These are phyloP conservation scores for Melanotaenia parkinsoni DNA, from an alignment of 2,797 vertebrate species.

Conservation along the genomic window DNA sequence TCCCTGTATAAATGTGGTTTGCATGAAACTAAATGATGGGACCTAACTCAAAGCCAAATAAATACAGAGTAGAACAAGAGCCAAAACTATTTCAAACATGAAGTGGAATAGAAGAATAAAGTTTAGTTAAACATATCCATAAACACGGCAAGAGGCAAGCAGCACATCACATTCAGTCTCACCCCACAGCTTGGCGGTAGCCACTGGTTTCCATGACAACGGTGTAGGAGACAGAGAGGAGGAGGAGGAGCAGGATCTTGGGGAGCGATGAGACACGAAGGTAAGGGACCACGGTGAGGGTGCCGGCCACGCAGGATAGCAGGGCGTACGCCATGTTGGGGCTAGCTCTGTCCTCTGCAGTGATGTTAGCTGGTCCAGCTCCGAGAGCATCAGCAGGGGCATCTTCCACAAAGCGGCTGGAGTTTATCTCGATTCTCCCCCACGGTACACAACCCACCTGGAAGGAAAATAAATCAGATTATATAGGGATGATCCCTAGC, in stretches of 20 bases:
- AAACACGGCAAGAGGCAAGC: neutral
- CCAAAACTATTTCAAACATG: too few relatives aligned
- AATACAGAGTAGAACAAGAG: neutral
- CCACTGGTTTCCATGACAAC: constrained; percentile 94
- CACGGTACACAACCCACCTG: constrained; percentile 92
- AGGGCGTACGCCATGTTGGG: constrained; percentile 90
- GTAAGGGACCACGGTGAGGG: constrained; percentile 92
- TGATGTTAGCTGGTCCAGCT: constrained; percentile 75
- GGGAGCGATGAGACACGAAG: constrained; percentile 94
- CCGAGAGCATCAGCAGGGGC: constrained; percentile 76
- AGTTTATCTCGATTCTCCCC: constrained; percentile 79
- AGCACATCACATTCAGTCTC: constrained; percentile 52
- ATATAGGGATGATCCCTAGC: neutral
- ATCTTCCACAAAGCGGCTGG: constrained; percentile 83
- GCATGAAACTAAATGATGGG: too few relatives aligned
- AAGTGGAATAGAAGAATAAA: neutral
- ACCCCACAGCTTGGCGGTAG: constrained; percentile 91
- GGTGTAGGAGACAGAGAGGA: constrained; percentile 92
- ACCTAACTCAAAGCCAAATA: too few relatives aligned
- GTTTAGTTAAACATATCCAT: neutral
- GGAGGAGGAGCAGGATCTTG: constrained; percentile 92
- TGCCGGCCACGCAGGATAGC: constrained; percentile 92
- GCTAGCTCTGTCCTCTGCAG: constrained; percentile 81
- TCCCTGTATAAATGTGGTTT: too few relatives aligned
- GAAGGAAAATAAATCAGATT: neutral